Evolutionary conservation across 1,140 invertebrate species (phyloP).

Genomic region (Macrosteles quadrilineatus): DNA sequence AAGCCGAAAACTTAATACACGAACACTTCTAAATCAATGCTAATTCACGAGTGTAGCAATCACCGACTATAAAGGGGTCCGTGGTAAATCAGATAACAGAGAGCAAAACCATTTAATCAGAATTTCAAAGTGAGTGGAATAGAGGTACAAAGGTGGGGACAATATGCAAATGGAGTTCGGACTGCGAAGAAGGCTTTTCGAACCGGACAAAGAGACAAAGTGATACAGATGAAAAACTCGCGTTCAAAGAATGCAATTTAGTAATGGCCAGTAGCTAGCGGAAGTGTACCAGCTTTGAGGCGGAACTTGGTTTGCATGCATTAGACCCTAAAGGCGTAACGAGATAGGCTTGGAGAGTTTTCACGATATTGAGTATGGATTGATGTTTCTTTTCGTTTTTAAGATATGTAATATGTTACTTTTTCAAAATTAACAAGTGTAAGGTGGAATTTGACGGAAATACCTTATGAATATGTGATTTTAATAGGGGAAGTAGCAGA

Average conservation of each 20-base stretch:
- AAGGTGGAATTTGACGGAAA: no score
- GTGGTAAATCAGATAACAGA: slow-evolving; percentile 9
- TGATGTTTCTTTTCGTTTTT: neutral
- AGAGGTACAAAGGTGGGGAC: neutral
- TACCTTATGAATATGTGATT: no score
- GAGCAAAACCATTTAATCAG: slow-evolving; percentile 19
- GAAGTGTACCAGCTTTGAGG: neutral
- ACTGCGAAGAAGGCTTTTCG: neutral
- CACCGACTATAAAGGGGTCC: neutral
- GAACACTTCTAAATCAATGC: neutral
- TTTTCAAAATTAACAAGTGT: no score
- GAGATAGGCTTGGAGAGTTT: slow-evolving; percentile 6
- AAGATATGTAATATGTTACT: neutral
- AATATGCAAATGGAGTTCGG: slow-evolving; percentile 8
- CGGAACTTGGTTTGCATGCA: neutral
- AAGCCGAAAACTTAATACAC: no score
- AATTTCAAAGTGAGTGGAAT: neutral
- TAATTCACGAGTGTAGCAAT: neutral
- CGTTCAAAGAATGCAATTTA: slow-evolving; percentile 13
- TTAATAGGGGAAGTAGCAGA: no score
- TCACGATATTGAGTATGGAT: neutral
- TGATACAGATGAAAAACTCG: slow-evolving; percentile 5
- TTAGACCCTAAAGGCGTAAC: neutral
- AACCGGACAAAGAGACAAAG: neutral
- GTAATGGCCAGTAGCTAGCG: slow-evolving; percentile 13